A percentile compares a stretch with the other conserved stretches of the same genome.
These are phyloP conservation scores for Tetanocera ferruginea DNA, from an alignment of 2,888 invertebrate species.

Conservation along the genomic window DNA sequence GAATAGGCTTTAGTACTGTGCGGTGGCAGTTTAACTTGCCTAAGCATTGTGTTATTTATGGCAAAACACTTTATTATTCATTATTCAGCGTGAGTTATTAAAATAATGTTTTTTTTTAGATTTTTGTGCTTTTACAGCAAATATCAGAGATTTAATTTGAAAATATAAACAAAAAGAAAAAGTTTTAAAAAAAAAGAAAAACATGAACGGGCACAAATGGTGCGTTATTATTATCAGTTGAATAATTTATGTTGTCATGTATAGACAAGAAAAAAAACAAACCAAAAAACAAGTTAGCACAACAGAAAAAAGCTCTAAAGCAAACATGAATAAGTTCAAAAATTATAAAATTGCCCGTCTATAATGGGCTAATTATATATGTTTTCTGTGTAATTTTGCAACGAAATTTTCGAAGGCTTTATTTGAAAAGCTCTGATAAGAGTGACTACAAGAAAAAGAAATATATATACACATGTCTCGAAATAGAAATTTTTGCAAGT, in stretches of 20 bases:
- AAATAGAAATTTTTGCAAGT: too few relatives aligned
- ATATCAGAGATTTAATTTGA: neutral
- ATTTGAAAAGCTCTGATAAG: neutral
- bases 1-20: neutral
- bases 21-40: neutral
- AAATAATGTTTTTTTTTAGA: constrained; percentile 11
- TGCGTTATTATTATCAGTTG: constrained; percentile 7
- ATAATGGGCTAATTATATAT: neutral
- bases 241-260: constrained; percentile 16
- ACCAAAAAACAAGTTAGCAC: neutral
- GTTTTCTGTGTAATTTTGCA: neutral
- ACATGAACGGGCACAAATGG: neutral
- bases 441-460: constrained; percentile 5
- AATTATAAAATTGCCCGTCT: neutral
- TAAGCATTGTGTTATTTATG: constrained; percentile 14
- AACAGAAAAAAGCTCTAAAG: neutral
- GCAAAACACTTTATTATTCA: constrained; percentile 25
- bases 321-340: neutral
- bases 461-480: too few relatives aligned
- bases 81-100: constrained; percentile 16
- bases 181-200: neutral
- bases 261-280: neutral
- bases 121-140: neutral
- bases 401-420: neutral
- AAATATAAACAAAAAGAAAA: too few relatives aligned